Conservation (phyloP, 23 tunicate genomes). For the Trididemnum clinides region DNA sequence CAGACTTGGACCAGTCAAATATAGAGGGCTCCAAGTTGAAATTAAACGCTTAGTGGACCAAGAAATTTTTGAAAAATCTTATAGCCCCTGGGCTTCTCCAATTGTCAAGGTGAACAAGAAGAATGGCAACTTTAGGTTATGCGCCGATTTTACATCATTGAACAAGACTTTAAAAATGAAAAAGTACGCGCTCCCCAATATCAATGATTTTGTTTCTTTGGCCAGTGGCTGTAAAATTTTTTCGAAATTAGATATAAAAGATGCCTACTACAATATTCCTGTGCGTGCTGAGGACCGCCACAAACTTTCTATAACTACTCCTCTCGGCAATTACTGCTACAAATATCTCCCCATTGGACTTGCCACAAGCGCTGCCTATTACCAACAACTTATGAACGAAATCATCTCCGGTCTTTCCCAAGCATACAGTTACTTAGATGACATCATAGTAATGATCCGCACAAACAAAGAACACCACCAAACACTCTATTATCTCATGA, state of each 20-base stretch:
- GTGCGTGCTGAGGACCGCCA: neutral
- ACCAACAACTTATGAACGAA: conserved; percentile 3
- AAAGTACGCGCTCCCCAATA: neutral
- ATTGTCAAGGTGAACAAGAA: conserved; percentile 13
- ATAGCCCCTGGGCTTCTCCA: conserved; percentile 5
- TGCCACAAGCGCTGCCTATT: neutral
- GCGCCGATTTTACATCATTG: neutral
- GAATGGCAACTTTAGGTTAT: neutral
- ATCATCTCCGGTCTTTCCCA: neutral
- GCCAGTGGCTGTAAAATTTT: neutral
- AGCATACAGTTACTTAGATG: neutral
- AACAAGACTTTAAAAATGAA: neutral
- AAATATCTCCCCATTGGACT: neutral
- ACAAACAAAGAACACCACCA: neutral
- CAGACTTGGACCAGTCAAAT: neutral
- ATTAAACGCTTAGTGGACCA: neutral
- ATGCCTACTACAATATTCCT: conserved; percentile 6
- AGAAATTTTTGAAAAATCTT: neutral
- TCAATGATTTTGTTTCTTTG: neutral
- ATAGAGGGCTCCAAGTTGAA: neutral
- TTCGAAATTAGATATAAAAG: neutral
- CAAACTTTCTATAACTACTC: conserved; percentile 1
- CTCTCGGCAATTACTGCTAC: neutral
- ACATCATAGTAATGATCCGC: neutral
- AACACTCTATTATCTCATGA: neutral